Evolutionary conservation across 2,888 invertebrate species (phyloP).

Genomic region (Noctua comes): DNA sequence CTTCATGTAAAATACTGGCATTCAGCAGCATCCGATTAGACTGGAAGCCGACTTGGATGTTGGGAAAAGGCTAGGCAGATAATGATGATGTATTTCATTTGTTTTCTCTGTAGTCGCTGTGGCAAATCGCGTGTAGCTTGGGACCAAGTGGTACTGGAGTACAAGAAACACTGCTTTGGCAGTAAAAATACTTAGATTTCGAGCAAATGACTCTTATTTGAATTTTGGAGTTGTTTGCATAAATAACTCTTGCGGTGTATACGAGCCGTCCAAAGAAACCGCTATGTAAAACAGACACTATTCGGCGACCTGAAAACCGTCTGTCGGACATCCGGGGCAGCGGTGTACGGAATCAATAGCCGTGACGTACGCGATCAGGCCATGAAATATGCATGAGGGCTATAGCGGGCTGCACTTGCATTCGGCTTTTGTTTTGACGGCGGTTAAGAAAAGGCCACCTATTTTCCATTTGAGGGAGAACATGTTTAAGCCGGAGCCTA

Average conservation of each 20-base stretch:
- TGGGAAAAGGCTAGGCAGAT: neutral
- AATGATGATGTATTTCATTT: neutral
- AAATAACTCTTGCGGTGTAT: constrained; percentile 29
- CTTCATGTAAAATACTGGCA: neutral
- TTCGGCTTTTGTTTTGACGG: constrained; percentile 32
- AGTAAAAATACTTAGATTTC: neutral
- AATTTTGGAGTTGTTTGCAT: constrained; percentile 42
- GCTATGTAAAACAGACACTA: constrained; percentile 62
- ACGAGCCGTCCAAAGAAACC: constrained; percentile 50
- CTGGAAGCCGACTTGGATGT: neutral
- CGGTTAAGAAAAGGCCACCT: constrained; percentile 6
- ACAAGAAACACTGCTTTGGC: neutral
- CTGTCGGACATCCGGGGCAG: constrained; percentile 62
- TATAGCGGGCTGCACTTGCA: constrained; percentile 47
- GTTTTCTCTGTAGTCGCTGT: neutral
- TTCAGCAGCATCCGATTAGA: neutral
- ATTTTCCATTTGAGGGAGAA: neutral
- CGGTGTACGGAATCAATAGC: constrained; percentile 74
- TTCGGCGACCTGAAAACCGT: constrained; percentile 70
- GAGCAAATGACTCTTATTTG: constrained; percentile 10
- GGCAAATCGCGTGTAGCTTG: neutral
- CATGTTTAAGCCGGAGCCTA: neutral
- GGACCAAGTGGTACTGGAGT: neutral
- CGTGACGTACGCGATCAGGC: constrained; percentile 68
- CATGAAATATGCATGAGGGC: constrained; percentile 74